Percentiles rank a stretch among this genome's conserved stretches.
phyloP scores from a whole-genome alignment of 2,797 vertebrate genomes.

The Malurus splendens region DNA sequence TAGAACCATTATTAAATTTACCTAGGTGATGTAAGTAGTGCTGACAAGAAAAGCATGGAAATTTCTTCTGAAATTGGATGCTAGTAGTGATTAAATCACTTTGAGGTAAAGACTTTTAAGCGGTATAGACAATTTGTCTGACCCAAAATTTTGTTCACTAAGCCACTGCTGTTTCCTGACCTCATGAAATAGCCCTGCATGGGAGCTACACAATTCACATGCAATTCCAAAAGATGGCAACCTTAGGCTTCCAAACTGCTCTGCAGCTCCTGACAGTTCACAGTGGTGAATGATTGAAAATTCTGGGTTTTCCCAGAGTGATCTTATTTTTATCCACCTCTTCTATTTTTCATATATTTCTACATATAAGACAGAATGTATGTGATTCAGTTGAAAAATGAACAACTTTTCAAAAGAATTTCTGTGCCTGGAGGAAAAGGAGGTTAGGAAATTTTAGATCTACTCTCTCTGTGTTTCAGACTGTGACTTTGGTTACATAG shows the following conservation, averaged over 20 bases:
- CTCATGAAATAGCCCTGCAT: not conserved
- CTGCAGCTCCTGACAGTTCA: not conserved
- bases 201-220: constrained; percentile 20
- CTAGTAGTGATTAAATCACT: not conserved
- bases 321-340: not conserved
- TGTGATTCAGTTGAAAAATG: not conserved
- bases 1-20: not conserved
- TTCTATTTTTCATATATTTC: not conserved
- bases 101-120: not conserved
- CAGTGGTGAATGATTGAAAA: not conserved
- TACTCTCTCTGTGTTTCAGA: not conserved
- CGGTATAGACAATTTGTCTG: not conserved
- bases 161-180: not conserved
- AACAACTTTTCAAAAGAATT: not conserved
- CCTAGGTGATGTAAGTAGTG: not conserved
- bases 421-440: not conserved
- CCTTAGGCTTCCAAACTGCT: constrained; percentile 26
- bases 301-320: not conserved
- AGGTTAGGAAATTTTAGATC: not conserved
- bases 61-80: not conserved
- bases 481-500: not conserved
- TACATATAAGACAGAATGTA: not conserved
- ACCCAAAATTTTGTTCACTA: not conserved
- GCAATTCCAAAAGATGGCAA: constrained; percentile 49
- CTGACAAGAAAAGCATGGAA: not conserved